Evolutionary conservation across 2,113 vertebrate genomes (phyloP), one percentile per base, ranked within the genome.

Genomic region (Dasyornis broadbenti): DNA sequence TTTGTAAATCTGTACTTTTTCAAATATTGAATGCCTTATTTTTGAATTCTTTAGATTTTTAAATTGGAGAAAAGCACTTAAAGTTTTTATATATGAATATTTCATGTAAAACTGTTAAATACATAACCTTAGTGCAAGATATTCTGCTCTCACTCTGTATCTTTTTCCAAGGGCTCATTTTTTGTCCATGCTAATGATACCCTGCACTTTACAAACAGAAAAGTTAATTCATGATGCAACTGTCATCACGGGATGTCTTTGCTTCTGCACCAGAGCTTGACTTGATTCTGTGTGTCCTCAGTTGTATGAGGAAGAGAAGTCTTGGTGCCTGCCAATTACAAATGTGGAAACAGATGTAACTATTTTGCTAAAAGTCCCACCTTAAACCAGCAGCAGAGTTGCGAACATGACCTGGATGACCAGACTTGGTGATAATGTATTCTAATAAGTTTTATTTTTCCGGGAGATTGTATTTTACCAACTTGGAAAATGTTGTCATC

Each of bases 1-100:
- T 98, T 98, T 98, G 97, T 98, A 98, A 98, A 98, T 98, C 98
- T 98, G 97, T 98, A 98, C 98, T 98, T 98, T 98, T 98, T 98
- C 97, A 98, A 97, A 98, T 98, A 98, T 95, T 92, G 97, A 98
- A 98, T 98, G 98, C 98, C 98, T 98, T 98, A 98, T 98, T 98
- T 98, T 98, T 98, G 97, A 98, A 98, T 98, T 98, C 96, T 97
- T 98, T 98, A 98, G 98, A 98, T 98, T 98, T 98, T 98, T 98
- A 98, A 98, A 98, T 98, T 98, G 97, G 97, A 98, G 94, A 97
- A 98, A 97, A 98, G 97, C 98, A 98, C 97, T 98, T 98, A 98
- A 93, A 97, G 97, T 98, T 98, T 98, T 98, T 98, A 98, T 98
- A 98, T 98, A 98, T 98, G 97, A 98, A 95, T 98, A 98, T 98